phyloP scores from a whole-genome alignment of 2,113 vertebrate species.

The Ageneiosus marmoratus region DNA sequence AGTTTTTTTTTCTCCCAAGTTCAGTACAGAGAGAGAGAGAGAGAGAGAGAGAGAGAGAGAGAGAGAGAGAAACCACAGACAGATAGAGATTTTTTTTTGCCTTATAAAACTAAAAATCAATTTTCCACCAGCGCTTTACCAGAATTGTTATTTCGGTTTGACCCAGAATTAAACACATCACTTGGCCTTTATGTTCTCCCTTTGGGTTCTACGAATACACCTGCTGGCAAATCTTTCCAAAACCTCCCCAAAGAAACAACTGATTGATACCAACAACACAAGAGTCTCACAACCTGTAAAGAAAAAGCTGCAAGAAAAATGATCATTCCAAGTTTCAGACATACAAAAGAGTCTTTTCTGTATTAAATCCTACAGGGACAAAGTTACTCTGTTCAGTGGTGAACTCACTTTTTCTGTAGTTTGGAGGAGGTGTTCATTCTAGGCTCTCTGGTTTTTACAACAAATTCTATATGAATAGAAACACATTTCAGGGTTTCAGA shows the following conservation, averaged over 20 bases:
- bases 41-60: constrained; percentile 14
- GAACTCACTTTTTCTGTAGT: neutral
- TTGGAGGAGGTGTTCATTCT: neutral
- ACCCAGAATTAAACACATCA: neutral
- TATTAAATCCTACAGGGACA: neutral
- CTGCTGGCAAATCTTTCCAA: neutral
- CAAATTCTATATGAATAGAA: neutral
- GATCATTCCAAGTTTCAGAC: neutral
- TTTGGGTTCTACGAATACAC: neutral
- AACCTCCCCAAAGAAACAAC: neutral
- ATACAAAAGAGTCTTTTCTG: neutral
- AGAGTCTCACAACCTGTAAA: neutral
- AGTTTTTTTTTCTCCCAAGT: neutral
- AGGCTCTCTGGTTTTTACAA: neutral
- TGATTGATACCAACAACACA: neutral
- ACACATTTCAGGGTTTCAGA: neutral
- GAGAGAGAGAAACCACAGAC: constrained; percentile 22
- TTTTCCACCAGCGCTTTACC: neutral
- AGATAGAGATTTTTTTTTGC: neutral
- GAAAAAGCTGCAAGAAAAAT: neutral
- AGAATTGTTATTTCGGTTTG: constrained; percentile 7
- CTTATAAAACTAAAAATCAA: constrained; percentile 1
- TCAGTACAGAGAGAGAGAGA: neutral
- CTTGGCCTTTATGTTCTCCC: neutral
- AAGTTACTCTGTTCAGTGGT: neutral